Conservation (phyloP, 2,888 invertebrate genomes). For the Cheilosia variabilis region DNA sequence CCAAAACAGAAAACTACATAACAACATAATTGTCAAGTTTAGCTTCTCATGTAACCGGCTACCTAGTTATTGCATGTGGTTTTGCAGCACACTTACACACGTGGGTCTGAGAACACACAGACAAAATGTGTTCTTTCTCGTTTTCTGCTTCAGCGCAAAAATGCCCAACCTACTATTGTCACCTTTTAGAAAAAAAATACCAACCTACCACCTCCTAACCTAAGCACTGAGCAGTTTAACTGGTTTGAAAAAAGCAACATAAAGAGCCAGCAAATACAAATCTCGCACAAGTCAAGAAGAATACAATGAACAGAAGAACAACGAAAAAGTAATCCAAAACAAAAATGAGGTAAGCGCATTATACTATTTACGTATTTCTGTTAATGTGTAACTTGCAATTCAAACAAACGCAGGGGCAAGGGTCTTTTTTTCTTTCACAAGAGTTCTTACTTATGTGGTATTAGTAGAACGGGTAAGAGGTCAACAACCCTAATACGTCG, state of each 20-base stretch:
- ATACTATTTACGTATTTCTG: slow-evolving; percentile 7
- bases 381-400: background rate
- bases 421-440: background rate
- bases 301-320: slow-evolving; percentile 9
- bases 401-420: background rate
- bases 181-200: slow-evolving; percentile 10
- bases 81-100: slow-evolving; percentile 2
- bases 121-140: background rate
- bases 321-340: slow-evolving; percentile 26
- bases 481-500: slow-evolving; percentile 34
- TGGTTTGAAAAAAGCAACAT: slow-evolving; percentile 16
- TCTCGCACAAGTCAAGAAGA: slow-evolving; percentile 1
- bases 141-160: slow-evolving; percentile 3
- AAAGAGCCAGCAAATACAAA: background rate
- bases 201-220: background rate
- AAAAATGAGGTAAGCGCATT: slow-evolving; percentile 50
- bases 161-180: slow-evolving; percentile 21
- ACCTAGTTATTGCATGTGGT: slow-evolving; percentile 15
- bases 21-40: slow-evolving; percentile 31
- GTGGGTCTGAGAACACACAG: background rate
- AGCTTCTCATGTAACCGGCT: slow-evolving; percentile 2
- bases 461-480: slow-evolving; percentile 17
- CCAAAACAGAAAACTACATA: too few relatives aligned
- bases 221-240: slow-evolving; percentile 40
- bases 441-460: background rate